A percentile compares a stretch with the other conserved stretches of the same genome.
Conservation (phyloP, 92 coral and sea anemone species). For the Epizoanthus illoricatus region DNA sequence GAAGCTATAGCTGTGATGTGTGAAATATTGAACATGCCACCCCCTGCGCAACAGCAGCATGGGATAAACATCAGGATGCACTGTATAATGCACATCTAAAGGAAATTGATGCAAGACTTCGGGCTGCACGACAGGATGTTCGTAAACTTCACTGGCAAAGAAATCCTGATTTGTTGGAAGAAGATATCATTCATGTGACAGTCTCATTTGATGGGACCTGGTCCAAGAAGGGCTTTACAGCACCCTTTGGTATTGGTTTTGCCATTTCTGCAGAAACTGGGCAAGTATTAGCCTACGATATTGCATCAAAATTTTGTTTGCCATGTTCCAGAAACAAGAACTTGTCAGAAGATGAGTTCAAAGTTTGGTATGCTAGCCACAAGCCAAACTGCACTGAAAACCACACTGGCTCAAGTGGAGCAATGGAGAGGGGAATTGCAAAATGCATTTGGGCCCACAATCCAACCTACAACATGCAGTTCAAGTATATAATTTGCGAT, state of each 20-base stretch:
- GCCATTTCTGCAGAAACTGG: constrained; percentile 45
- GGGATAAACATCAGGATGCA: constrained; percentile 40
- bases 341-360: constrained; percentile 27
- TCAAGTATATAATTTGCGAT: constrained; percentile 52
- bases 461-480: constrained; percentile 18
- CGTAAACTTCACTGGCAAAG: not conserved
- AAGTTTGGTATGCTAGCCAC: constrained; percentile 31
- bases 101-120: constrained; percentile 26
- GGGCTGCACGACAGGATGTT: constrained; percentile 33
- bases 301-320: constrained; percentile 39
- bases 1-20: constrained; percentile 42
- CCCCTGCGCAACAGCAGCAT: constrained; percentile 30
- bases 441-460: constrained; percentile 35
- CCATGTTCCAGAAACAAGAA: constrained; percentile 22
- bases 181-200: constrained; percentile 27
- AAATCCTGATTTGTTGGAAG: constrained; percentile 28
- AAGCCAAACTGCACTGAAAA: constrained; percentile 42
- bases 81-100: constrained; percentile 45
- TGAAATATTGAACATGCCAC: constrained; percentile 48
- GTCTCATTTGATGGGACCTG: constrained; percentile 59
- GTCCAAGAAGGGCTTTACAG: constrained; percentile 42
- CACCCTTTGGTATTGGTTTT: constrained; percentile 41
- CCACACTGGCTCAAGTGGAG: constrained; percentile 45
- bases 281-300: constrained; percentile 34
- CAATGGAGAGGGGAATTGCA: constrained; percentile 48